Evolutionary conservation across 2,113 vertebrate species (phyloP).

Genomic region (Eulemur macaco): DNA sequence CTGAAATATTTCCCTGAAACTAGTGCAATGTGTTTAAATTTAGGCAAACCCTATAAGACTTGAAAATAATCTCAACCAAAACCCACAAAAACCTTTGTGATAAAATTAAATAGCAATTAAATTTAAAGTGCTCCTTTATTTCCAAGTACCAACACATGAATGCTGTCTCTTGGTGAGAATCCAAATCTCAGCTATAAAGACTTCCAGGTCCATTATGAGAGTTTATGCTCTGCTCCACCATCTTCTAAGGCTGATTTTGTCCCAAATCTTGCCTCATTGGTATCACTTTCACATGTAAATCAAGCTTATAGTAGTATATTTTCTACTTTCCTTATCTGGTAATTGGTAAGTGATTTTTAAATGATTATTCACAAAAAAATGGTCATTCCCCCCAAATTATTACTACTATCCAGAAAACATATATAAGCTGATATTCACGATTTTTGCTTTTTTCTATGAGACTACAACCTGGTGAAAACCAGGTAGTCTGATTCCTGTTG

Average conservation of each 20-base stretch:
- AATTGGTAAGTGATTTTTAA: not conserved
- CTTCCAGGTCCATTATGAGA: not conserved
- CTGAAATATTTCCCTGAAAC: slow-evolving; percentile 37
- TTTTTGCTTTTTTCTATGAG: not conserved
- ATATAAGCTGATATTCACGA: not conserved
- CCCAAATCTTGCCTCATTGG: not conserved
- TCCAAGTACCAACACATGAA: not conserved
- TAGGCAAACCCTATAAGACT: slow-evolving; percentile 26
- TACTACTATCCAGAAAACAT: not conserved
- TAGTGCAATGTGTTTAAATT: not conserved
- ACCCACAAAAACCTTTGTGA: not conserved
- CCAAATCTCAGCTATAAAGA: not conserved
- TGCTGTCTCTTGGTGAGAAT: not conserved
- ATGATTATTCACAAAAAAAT: not conserved
- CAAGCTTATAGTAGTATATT: not conserved
- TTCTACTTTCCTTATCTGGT: not conserved
- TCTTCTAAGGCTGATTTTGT: not conserved
- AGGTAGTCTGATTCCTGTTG: not conserved
- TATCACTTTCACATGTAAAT: not conserved
- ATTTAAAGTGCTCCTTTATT: slow-evolving; percentile 9
- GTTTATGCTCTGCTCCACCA: not conserved
- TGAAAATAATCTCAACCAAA: not conserved
- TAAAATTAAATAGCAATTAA: slow-evolving; percentile 5
- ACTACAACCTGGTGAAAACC: not conserved
- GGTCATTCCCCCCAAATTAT: not conserved